These are phyloP conservation scores for Neodiprion virginianus DNA, from an alignment of 1,140 invertebrate genomes.

Conservation along the genomic window DNA sequence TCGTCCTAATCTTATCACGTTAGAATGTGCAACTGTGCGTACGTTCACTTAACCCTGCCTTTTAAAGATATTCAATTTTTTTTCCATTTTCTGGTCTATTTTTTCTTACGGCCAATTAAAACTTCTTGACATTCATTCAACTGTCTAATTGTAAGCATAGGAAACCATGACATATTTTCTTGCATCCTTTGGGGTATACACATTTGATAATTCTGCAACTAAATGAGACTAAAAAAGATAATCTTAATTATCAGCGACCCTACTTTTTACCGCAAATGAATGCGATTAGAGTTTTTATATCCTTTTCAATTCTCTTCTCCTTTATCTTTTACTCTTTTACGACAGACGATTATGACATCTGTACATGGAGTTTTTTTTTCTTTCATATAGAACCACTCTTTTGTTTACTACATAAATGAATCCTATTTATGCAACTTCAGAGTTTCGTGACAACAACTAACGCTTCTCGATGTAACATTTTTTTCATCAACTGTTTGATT, in stretches of 20 bases:
- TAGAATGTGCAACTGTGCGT: constrained; percentile 38
- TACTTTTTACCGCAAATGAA: not conserved
- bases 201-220: not conserved
- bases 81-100: not conserved
- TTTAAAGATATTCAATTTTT: not conserved
- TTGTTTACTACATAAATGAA: too few species aligned
- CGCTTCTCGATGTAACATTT: too few species aligned
- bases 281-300: not conserved
- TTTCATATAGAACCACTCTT: too few species aligned
- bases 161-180: not conserved
- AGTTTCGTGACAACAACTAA: too few species aligned
- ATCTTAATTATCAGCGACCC: not conserved
- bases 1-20: constrained; percentile 21
- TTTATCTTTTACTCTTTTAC: not conserved
- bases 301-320: too few species aligned
- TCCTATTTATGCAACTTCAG: too few species aligned
- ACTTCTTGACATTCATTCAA: not conserved
- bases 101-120: not conserved
- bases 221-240: not conserved
- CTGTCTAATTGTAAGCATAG: not conserved
- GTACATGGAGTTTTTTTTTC: not conserved
- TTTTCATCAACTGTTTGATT: too few species aligned
- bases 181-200: not conserved
- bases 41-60: constrained; percentile 12
- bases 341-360: not conserved